A percentile compares a stretch with the other conserved stretches of the same genome.
Conservation (phyloP, 2,888 invertebrate species). For the Callyntrura guangdongensis region DNA sequence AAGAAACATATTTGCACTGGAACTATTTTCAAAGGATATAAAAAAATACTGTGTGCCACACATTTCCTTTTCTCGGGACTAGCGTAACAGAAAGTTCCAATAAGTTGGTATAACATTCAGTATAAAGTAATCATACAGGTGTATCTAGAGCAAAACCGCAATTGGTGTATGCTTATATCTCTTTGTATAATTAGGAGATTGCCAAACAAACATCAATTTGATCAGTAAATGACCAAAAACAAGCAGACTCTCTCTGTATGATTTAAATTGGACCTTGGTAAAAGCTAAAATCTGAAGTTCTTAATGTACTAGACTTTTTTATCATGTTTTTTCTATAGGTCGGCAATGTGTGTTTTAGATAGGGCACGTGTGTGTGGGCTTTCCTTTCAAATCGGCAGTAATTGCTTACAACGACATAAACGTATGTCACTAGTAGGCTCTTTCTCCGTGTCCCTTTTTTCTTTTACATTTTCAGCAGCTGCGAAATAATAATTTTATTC, state of each 20-base stretch:
- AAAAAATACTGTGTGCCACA: not conserved
- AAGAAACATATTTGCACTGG: conserved; percentile 56
- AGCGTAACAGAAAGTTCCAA: not conserved
- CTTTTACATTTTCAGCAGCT: not conserved
- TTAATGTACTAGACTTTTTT: not conserved
- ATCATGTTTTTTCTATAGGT: not conserved
- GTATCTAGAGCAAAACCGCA: not conserved
- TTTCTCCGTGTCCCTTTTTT: not conserved
- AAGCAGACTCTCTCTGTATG: not conserved
- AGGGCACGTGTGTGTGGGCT: not conserved
- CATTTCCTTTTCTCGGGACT: not conserved
- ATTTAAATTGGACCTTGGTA: not conserved
- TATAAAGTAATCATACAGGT: conserved; percentile 14
- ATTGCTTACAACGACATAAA: not conserved
- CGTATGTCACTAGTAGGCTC: not conserved
- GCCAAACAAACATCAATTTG: not conserved
- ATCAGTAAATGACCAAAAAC: not conserved
- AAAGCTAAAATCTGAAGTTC: not conserved
- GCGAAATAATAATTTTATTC: not conserved
- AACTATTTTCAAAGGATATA: not conserved
- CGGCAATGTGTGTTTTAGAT: not conserved
- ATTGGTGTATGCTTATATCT: too few species aligned
- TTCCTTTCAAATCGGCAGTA: not conserved
- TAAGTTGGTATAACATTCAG: not conserved
- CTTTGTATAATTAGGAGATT: conserved; percentile 12